Conservation (phyloP, 2,113 vertebrate genomes). For the Morone saxatilis region DNA sequence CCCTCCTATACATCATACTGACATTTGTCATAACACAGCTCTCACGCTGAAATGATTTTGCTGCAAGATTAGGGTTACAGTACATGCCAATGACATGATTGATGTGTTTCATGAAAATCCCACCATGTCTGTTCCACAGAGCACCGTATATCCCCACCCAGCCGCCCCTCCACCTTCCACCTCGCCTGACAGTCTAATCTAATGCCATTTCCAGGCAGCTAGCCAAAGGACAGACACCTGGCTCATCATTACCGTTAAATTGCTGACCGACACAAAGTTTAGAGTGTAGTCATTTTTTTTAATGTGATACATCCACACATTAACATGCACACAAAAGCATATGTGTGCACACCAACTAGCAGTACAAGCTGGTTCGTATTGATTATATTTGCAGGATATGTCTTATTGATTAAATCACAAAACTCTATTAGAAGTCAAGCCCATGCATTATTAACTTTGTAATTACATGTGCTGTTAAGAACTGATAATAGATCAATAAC, state of each 20-base stretch:
- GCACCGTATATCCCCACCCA: neutral
- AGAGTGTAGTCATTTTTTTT: slow-evolving; percentile 36
- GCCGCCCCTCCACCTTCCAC: neutral
- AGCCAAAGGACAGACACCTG: slow-evolving; percentile 70
- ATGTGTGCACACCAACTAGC: neutral
- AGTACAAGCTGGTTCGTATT: slow-evolving; percentile 26
- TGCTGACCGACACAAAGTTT: slow-evolving; percentile 65
- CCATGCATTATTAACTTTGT: slow-evolving; percentile 50
- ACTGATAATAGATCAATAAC: slow-evolving; percentile 2
- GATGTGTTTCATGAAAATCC: slow-evolving; percentile 65
- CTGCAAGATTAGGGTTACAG: slow-evolving; percentile 26
- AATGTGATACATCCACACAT: slow-evolving; percentile 30
- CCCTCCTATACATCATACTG: slow-evolving; percentile 28
- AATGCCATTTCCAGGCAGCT: slow-evolving; percentile 68
- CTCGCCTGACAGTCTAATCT: slow-evolving; percentile 46
- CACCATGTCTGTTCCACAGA: slow-evolving; percentile 20
- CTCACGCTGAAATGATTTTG: slow-evolving; percentile 38
- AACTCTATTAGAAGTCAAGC: slow-evolving; percentile 25
- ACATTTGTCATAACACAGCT: slow-evolving; percentile 62
- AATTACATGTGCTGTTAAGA: slow-evolving; percentile 26
- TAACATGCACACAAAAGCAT: neutral
- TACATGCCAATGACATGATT: slow-evolving; percentile 44
- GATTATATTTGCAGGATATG: slow-evolving; percentile 35
- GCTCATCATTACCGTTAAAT: slow-evolving; percentile 59
- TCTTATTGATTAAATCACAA: slow-evolving; percentile 40